These are phyloP conservation scores for Acinonyx jubatus DNA, from an alignment of 2,113 vertebrate genomes.

Conservation along the genomic window DNA sequence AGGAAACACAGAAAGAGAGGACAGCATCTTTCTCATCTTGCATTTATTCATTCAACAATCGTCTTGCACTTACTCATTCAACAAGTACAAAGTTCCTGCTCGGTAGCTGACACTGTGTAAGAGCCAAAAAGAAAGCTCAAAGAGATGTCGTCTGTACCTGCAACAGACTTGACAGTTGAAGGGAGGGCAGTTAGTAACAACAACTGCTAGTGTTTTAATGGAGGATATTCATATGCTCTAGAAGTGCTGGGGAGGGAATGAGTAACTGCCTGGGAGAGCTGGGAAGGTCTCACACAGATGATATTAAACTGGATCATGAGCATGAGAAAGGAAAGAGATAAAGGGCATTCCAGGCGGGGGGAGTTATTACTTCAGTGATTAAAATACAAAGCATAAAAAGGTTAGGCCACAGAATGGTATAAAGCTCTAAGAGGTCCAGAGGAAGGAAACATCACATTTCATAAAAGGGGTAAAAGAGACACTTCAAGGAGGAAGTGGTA, in stretches of 20 bases:
- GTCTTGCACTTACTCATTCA: neutral
- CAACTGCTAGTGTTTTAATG: neutral
- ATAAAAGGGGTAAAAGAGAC: neutral
- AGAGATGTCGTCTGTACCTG: neutral
- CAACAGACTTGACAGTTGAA: neutral
- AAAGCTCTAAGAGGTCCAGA: neutral
- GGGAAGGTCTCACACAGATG: neutral
- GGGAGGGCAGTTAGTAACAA: neutral
- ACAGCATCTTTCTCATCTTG: neutral
- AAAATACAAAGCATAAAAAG: neutral
- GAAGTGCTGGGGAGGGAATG: neutral
- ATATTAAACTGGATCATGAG: neutral
- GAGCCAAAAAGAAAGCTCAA: neutral
- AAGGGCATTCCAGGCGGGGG: neutral
- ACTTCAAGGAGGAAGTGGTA: neutral
- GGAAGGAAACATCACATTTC: neutral
- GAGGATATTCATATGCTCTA: neutral
- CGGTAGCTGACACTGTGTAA: neutral
- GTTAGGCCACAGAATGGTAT: neutral
- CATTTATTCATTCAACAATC: neutral
- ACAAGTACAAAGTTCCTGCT: neutral
- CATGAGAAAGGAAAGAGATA: neutral
- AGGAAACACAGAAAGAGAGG: neutral
- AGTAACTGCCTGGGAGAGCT: neutral
- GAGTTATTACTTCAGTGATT: neutral